Percentiles rank a stretch among this genome's conserved stretches.
Conservation (phyloP, 2,113 vertebrate species). For the Melanostigma gelatinosum region DNA sequence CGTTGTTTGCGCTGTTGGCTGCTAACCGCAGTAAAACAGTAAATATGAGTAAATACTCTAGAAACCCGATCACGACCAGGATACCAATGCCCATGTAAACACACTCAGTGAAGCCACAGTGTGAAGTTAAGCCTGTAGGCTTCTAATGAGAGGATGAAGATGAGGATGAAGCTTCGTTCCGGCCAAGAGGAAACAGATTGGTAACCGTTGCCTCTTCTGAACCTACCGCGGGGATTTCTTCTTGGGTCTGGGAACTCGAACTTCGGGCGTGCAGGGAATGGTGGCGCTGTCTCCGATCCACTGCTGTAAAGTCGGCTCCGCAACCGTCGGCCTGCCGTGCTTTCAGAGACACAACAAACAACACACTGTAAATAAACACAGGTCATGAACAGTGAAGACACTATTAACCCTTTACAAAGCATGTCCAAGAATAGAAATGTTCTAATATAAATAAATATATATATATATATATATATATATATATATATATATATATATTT, state of each 20-base stretch:
- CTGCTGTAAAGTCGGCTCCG: constrained; percentile 85
- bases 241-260: constrained; percentile 80
- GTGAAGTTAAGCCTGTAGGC: neutral
- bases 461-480: too few species aligned
- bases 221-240: constrained; percentile 84
- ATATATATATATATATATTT: too few species aligned
- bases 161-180: neutral
- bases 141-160: neutral
- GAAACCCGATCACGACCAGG: too few species aligned
- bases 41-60: too few species aligned
- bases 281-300: constrained; percentile 94
- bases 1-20: too few species aligned
- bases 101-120: too few species aligned
- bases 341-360: constrained; percentile 27
- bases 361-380: rapidly evolving
- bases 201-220: neutral
- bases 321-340: constrained; percentile 83
- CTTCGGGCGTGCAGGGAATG: constrained; percentile 91
- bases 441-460: too few species aligned
- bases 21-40: too few species aligned
- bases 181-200: neutral
- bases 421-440: neutral
- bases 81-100: too few species aligned
- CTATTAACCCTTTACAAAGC: too few species aligned
- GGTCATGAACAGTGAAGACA: neutral